These are phyloP conservation scores for Bembecia ichneumoniformis DNA, from an alignment of 2,888 invertebrate genomes.

Conservation along the genomic window DNA sequence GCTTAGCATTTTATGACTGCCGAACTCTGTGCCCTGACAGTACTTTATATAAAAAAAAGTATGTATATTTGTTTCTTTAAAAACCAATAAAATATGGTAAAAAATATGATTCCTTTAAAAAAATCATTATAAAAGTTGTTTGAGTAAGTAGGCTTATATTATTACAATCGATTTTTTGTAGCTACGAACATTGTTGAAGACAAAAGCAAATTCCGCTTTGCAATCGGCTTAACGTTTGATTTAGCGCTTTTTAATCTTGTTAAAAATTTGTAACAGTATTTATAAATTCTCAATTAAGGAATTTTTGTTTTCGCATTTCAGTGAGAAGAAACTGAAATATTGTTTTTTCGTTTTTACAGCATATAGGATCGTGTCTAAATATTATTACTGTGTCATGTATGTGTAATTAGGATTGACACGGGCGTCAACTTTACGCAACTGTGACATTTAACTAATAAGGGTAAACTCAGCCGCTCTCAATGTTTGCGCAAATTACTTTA, in stretches of 20 bases:
- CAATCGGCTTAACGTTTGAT: slow-evolving; percentile 39
- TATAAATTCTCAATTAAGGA: slow-evolving; percentile 20
- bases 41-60: no score
- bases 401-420: slow-evolving; percentile 28
- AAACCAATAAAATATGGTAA: no score
- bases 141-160: not conserved
- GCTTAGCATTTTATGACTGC: no score
- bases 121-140: no score
- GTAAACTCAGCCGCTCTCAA: slow-evolving; percentile 49
- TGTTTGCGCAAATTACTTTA: slow-evolving; percentile 63
- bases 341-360: not conserved
- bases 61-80: no score
- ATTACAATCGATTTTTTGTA: not conserved
- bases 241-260: slow-evolving; percentile 36
- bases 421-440: slow-evolving; percentile 24
- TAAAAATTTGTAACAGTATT: slow-evolving; percentile 27
- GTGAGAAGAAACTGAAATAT: slow-evolving; percentile 1
- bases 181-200: slow-evolving; percentile 16
- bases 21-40: no score
- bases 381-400: not conserved
- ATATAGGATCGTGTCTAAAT: no score
- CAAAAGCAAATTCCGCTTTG: slow-evolving; percentile 33
- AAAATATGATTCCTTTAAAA: no score
- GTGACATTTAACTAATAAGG: slow-evolving; percentile 51
- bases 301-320: slow-evolving; percentile 7